A percentile compares a stretch with the other conserved stretches of the same genome.
phyloP scores from a whole-genome alignment of 2,888 invertebrate species.

The Drosophila merina region DNA sequence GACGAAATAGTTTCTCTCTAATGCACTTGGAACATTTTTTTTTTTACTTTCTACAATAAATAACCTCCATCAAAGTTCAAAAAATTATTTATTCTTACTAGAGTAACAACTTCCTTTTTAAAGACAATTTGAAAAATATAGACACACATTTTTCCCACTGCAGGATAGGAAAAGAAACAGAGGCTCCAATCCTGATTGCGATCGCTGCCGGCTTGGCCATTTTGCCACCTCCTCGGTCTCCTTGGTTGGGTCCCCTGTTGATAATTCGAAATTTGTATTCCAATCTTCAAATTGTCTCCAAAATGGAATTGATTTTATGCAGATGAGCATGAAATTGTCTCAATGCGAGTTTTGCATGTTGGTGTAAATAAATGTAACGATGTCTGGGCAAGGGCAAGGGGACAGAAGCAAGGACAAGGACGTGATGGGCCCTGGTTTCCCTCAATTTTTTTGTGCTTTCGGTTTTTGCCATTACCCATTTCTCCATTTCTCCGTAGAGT shows the following conservation, averaged over 20 bases:
- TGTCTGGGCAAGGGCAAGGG: conserved; percentile 12
- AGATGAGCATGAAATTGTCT: conserved; percentile 84
- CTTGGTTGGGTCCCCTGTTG: conserved; percentile 73
- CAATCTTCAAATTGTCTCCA: conserved; percentile 84
- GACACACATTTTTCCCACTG: conserved; percentile 13
- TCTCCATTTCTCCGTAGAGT: conserved; percentile 29
- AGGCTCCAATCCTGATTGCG: conserved; percentile 76
- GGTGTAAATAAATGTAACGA: conserved; percentile 76
- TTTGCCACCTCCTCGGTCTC: conserved; percentile 37
- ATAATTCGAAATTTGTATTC: conserved; percentile 84
- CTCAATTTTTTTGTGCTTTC: conserved; percentile 10
- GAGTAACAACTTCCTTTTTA: neutral
- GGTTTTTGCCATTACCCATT: conserved; percentile 2
- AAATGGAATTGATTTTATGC: conserved; percentile 84
- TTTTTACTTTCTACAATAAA: neutral
- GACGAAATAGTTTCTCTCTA: conserved; percentile 25
- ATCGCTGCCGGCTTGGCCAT: conserved; percentile 62
- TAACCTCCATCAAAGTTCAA: neutral
- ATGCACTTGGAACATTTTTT: neutral
- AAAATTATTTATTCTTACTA: neutral
- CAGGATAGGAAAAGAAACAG: conserved; percentile 18
- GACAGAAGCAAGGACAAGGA: conserved; percentile 22
- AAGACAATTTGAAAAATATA: neutral
- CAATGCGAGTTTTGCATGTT: conserved; percentile 75
- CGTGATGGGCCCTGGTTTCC: conserved; percentile 33